phyloP scores from a whole-genome alignment of 1,140 invertebrate genomes.

The Formica selysi region DNA sequence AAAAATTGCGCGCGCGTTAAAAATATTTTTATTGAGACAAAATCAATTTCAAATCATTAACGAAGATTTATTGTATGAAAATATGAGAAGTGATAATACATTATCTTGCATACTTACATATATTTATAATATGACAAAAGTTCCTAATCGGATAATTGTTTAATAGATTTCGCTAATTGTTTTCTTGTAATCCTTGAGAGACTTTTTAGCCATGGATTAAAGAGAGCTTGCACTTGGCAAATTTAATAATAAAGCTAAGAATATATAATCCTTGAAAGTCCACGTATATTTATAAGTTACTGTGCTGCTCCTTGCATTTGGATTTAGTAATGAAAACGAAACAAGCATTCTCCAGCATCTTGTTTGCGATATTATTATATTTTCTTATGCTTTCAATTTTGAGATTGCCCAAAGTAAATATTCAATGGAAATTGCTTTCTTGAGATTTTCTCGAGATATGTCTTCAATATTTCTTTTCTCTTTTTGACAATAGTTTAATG shows the following conservation, averaged over 20 bases:
- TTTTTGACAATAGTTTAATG: background rate
- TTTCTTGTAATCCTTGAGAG: slow-evolving; percentile 51
- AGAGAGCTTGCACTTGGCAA: slow-evolving; percentile 7
- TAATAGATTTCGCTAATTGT: slow-evolving; percentile 46
- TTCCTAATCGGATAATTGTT: background rate
- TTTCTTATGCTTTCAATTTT: slow-evolving; percentile 43
- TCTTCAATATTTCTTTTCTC: background rate
- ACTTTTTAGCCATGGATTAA: slow-evolving; percentile 47
- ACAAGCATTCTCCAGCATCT: slow-evolving; percentile 5
- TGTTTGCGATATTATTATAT: slow-evolving; percentile 42
- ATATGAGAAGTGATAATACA: background rate
- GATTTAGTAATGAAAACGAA: slow-evolving; percentile 47
- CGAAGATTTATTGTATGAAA: background rate
- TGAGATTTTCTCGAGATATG: slow-evolving; percentile 19
- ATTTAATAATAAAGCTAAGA: slow-evolving; percentile 46
- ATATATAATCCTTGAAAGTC: slow-evolving; percentile 20
- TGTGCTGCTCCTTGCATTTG: slow-evolving; percentile 26
- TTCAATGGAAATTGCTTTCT: slow-evolving; percentile 1
- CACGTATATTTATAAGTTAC: slow-evolving; percentile 26
- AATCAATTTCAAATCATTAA: background rate
- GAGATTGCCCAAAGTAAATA: slow-evolving; percentile 1
- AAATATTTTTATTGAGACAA: background rate
- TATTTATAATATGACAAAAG: background rate
- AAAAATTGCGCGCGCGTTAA: background rate
- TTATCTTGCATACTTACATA: background rate